Conservation (phyloP, 2,113 vertebrate species). For the Panthera leo region DNA sequence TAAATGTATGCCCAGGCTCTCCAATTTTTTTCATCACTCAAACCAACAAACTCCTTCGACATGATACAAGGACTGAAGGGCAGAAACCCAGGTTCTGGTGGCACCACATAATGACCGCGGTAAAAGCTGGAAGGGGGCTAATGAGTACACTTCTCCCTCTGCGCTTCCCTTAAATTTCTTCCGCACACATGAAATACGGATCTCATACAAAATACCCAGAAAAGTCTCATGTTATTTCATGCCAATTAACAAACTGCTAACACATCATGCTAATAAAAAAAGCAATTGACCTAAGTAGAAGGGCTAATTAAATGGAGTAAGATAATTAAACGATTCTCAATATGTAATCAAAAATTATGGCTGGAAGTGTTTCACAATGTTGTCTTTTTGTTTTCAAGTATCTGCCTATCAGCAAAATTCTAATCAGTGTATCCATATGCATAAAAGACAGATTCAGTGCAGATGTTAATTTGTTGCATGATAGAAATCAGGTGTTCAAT, state of each 20-base stretch:
- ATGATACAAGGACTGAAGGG: not conserved
- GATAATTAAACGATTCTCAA: constrained; percentile 85
- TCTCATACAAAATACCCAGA: constrained; percentile 44
- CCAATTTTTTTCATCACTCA: not conserved
- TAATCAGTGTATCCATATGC: constrained; percentile 82
- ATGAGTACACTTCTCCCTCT: not conserved
- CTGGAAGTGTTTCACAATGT: constrained; percentile 84
- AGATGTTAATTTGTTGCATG: constrained; percentile 84
- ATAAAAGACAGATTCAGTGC: constrained; percentile 74
- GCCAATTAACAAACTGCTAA: constrained; percentile 82
- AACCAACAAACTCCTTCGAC: not conserved
- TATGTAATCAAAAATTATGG: constrained; percentile 83
- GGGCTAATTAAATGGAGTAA: constrained; percentile 86
- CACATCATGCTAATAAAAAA: constrained; percentile 82
- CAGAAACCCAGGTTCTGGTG: not conserved
- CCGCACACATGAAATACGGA: not conserved
- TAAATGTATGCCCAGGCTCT: not conserved
- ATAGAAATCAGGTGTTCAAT: constrained; percentile 86
- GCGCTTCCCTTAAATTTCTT: not conserved
- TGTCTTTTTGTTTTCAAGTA: constrained; percentile 83
- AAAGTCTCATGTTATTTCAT: constrained; percentile 75
- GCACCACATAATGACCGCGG: not conserved
- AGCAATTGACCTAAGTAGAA: constrained; percentile 82
- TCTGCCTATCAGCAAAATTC: constrained; percentile 78
- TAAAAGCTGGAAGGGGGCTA: not conserved